Evolutionary conservation across 1,140 invertebrate species (phyloP), one percentile per base, ranked within the genome.

Genomic region (Physella acuta): DNA sequence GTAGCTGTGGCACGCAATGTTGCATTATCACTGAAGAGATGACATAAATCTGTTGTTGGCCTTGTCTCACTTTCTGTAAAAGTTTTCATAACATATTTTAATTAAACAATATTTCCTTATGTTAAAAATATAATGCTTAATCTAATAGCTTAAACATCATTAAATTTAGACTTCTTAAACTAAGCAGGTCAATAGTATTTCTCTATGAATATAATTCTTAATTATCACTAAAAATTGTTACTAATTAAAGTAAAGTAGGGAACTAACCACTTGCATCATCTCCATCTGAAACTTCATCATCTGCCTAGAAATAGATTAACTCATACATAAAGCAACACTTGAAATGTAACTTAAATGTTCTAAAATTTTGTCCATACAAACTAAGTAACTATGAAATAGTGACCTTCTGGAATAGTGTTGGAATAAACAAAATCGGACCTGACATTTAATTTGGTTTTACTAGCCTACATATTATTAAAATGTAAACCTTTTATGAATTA

Each of bases 241-340:
- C n/a, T n/a, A n/a, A n/a, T n/a, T n/a, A n/a, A n/a, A n/a, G n/a
- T n/a, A n/a, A n/a, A n/a, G n/a, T n/a, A n/a, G n/a, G 17, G 2
- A 28, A 59, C 56, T 68, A n/a, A 68, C 66, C 66, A 68, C 37
- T 60, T 11, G 34, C 39, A 37, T 68, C 66, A 20, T 68, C 55
- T 37, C 37, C 66, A 68, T 68, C 66, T 68, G 66, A 68, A 17
- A 51, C 1, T 17, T 60, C 66, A 58, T 68, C 66, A 36, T 68
- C 66, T 36, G 30, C 26, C 66, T 68, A 59, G 24, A 65, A 16
- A 33, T 28, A 53, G 53, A 65, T 3, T 39, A 44, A 39, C 3
- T 24, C 5, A 44, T 30, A 63, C 37, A 63, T 3, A 14, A 44
- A 30, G n/a, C n/a, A n/a, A n/a, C n/a, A 4, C 37, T 26, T 63